Evolutionary conservation across 1,140 invertebrate genomes (phyloP).

Genomic region (Hypsibius dujardini): DNA sequence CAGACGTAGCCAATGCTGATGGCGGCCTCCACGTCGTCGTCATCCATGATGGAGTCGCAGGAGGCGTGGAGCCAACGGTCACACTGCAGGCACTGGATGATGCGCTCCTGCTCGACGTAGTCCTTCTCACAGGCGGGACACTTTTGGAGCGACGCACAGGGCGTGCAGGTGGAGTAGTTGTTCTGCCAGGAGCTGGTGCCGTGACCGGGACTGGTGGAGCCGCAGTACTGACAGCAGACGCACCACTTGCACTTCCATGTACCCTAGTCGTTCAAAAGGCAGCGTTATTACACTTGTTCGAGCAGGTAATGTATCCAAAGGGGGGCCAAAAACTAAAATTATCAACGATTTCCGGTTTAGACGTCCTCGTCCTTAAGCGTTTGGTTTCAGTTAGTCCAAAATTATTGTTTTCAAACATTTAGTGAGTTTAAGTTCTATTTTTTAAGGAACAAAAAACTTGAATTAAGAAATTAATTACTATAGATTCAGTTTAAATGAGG

Average conservation of each 20-base stretch:
- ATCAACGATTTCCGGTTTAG: no score
- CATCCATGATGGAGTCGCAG: slow-evolving; percentile 72
- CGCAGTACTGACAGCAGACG: slow-evolving; percentile 76
- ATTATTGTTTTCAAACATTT: no score
- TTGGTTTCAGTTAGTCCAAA: no score
- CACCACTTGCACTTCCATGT: slow-evolving; percentile 88
- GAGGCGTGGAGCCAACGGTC: slow-evolving; percentile 77
- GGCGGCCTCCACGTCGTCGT: slow-evolving; percentile 64
- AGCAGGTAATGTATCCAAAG: no score
- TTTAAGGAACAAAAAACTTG: no score
- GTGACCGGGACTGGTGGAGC: slow-evolving; percentile 58
- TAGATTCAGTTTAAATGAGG: no score
- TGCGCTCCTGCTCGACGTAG: slow-evolving; percentile 75
- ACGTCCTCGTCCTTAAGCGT: no score
- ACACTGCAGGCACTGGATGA: slow-evolving; percentile 83
- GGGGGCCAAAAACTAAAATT: no score
- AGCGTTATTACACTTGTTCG: no score
- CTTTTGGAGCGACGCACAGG: slow-evolving; percentile 65
- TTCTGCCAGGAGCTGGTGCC: slow-evolving; percentile 58
- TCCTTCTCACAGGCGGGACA: slow-evolving; percentile 65
- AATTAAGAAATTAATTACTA: no score
- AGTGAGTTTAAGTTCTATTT: no score
- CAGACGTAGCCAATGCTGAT: slow-evolving; percentile 72
- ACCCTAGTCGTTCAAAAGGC: slow-evolving; percentile 35
- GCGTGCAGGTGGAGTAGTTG: slow-evolving; percentile 71